phyloP scores from a whole-genome alignment of 2,888 invertebrate species.

The Hecatera dysodea region DNA sequence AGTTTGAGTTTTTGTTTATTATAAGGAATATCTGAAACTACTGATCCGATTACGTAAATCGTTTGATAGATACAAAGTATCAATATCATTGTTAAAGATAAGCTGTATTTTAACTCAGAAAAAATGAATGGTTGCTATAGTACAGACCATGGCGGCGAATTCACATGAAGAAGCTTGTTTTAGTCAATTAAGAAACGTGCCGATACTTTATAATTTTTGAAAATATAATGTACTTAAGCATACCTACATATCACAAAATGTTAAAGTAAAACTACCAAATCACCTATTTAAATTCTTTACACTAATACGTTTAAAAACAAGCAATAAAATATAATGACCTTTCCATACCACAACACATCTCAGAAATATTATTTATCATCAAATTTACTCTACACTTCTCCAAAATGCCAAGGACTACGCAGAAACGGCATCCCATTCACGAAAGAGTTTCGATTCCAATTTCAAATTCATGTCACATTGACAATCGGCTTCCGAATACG shows the following conservation, averaged over 20 bases:
- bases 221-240: not conserved
- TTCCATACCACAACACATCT: slow-evolving; percentile 7
- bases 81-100: not conserved
- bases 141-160: not conserved
- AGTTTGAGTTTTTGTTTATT: too few species aligned
- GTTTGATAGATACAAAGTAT: too few species aligned
- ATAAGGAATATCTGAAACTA: too few species aligned
- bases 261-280: not conserved
- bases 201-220: not conserved
- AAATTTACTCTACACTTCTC: slow-evolving; percentile 40
- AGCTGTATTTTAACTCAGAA: not conserved
- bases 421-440: slow-evolving; percentile 68
- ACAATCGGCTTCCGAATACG: slow-evolving; percentile 83
- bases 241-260: not conserved
- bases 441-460: slow-evolving; percentile 72
- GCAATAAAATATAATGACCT: slow-evolving; percentile 18
- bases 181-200: not conserved
- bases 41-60: too few species aligned
- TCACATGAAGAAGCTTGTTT: not conserved
- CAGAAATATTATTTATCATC: slow-evolving; percentile 25
- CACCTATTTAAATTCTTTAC: slow-evolving; percentile 12
- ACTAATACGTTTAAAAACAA: not conserved
- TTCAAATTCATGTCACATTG: slow-evolving; percentile 80
- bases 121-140: too few species aligned
- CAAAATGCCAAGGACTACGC: slow-evolving; percentile 69